phyloP scores from a whole-genome alignment of 2,797 vertebrate species.

The Danio albolineatus region DNA sequence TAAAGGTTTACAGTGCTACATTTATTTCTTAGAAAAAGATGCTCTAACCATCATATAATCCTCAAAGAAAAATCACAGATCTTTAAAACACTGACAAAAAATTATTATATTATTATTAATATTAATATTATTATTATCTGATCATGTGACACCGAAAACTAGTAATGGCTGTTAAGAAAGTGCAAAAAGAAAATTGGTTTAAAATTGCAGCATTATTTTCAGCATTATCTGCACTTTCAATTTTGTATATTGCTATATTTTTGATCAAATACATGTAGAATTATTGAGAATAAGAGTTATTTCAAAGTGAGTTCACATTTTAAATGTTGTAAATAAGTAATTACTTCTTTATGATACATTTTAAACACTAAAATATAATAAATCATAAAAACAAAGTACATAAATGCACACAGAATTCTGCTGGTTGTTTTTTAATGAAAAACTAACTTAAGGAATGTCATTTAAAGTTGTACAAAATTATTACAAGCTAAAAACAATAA shows the following conservation, averaged over 20 bases:
- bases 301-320: not conserved
- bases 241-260: not conserved
- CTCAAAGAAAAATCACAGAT: not conserved
- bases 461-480: slow-evolving; percentile 12
- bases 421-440: not conserved
- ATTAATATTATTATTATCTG: too few relatives aligned
- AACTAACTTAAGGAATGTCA: slow-evolving; percentile 1
- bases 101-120: not conserved
- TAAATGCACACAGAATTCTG: not conserved
- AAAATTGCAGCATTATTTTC: not conserved
- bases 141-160: not conserved
- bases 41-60: not conserved
- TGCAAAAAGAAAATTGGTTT: too few relatives aligned
- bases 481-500: slow-evolving; percentile 13
- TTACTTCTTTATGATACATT: not conserved
- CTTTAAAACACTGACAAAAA: not conserved
- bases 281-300: not conserved
- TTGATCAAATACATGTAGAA: not conserved
- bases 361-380: not conserved
- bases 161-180: not conserved
- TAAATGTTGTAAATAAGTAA: not conserved
- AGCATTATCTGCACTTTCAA: not conserved
- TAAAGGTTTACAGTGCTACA: not conserved
- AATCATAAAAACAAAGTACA: not conserved
- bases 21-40: not conserved